Evolutionary conservation across 2,888 invertebrate species (phyloP).

Genomic region (Mantis religiosa): DNA sequence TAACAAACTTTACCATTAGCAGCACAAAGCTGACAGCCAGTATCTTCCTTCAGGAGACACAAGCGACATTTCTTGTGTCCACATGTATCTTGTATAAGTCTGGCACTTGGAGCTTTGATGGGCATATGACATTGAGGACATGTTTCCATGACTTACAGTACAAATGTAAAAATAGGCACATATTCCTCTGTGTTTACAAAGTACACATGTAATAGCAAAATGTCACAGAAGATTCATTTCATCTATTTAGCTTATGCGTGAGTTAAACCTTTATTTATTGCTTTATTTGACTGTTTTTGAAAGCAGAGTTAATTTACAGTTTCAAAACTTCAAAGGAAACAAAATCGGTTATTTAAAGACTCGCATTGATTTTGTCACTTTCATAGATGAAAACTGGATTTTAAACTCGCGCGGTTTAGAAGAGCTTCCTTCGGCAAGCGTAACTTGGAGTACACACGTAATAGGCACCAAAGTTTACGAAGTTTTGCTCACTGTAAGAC

Average conservation of each 20-base stretch:
- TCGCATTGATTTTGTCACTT: background rate
- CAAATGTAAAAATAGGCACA: background rate
- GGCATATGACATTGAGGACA: slow-evolving; percentile 59
- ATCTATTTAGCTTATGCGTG: too few species aligned
- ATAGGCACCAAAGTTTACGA: background rate
- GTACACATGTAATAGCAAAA: too few species aligned
- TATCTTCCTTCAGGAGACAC: slow-evolving; percentile 64
- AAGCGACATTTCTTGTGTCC: slow-evolving; percentile 72
- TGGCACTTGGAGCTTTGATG: slow-evolving; percentile 54
- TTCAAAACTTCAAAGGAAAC: too few species aligned
- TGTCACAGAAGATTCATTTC: too few species aligned
- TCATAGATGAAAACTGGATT: background rate
- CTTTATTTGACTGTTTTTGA: too few species aligned
- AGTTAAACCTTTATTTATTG: too few species aligned
- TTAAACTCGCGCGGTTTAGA: background rate
- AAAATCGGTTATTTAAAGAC: too few species aligned
- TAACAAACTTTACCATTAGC: background rate
- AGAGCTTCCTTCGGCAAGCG: background rate
- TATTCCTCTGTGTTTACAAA: background rate
- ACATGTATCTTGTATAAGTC: slow-evolving; percentile 68
- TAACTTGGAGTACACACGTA: background rate
- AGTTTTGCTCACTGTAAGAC: background rate
- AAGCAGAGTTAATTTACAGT: too few species aligned
- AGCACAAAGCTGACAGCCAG: slow-evolving; percentile 57
- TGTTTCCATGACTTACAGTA: slow-evolving; percentile 37